These are phyloP conservation scores for Euplexia lucipara DNA, from an alignment of 2,888 invertebrate genomes.

Conservation along the genomic window DNA sequence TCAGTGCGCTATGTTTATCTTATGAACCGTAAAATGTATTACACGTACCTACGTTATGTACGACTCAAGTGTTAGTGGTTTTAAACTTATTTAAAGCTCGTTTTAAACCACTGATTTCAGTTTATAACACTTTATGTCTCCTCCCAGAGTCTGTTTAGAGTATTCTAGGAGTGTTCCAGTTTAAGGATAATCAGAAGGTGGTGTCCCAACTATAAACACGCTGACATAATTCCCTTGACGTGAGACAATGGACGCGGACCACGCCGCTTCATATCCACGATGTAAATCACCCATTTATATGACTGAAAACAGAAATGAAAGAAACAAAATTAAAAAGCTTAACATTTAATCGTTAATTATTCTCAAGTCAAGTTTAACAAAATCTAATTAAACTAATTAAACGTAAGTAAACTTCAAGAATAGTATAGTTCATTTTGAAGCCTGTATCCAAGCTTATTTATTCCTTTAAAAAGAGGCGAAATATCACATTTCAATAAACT, in stretches of 20 bases:
- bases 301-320: conserved; percentile 61
- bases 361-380: conserved; percentile 34
- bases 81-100: no score
- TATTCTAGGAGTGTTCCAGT: no score
- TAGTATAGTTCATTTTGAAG: background rate
- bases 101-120: no score
- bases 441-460: no score
- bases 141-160: no score
- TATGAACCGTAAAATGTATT: no score
- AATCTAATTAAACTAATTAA: conserved; percentile 17
- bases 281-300: conserved; percentile 76
- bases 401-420: background rate
- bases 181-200: no score
- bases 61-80: no score
- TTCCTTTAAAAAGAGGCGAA: background rate
- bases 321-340: conserved; percentile 5
- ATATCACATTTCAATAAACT: background rate
- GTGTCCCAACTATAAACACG: background rate
- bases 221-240: conserved; percentile 58
- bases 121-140: no score
- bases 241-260: conserved; percentile 73
- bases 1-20: no score
- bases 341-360: conserved; percentile 33
- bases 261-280: conserved; percentile 69
- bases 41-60: no score